A percentile compares a stretch with the other conserved stretches of the same genome.
Evolutionary conservation across 2,888 invertebrate species (phyloP).

Genomic region (Autographa gamma): DNA sequence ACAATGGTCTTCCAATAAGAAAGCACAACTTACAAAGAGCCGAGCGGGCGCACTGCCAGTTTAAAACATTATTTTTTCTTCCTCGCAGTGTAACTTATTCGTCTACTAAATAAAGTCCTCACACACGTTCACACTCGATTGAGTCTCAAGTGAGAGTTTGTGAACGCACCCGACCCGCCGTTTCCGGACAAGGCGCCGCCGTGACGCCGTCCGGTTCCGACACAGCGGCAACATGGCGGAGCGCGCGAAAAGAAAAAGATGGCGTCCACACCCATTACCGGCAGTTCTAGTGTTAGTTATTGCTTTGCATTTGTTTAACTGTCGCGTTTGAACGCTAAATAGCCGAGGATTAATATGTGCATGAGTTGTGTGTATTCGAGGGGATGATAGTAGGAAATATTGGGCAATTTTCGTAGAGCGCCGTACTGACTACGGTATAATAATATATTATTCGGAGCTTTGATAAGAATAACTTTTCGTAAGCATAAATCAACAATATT

Average conservation of each 20-base stretch:
- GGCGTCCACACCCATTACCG: conserved; percentile 73
- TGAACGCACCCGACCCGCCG: conserved; percentile 75
- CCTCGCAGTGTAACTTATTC: conserved; percentile 61
- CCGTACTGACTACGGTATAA: neutral
- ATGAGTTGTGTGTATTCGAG: conserved; percentile 25
- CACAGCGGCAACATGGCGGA: conserved; percentile 62
- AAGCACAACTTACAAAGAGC: conserved; percentile 38
- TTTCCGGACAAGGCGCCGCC: conserved; percentile 79
- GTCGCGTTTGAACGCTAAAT: conserved; percentile 62
- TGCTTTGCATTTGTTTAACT: conserved; percentile 66
- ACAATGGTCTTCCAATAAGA: conserved; percentile 50
- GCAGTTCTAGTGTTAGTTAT: conserved; percentile 71
- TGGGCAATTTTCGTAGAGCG: conserved; percentile 11
- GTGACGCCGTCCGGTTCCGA: conserved; percentile 81
- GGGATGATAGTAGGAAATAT: conserved; percentile 18
- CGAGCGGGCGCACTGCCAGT: conserved; percentile 56
- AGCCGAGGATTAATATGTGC: conserved; percentile 52
- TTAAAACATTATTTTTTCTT: conserved; percentile 54
- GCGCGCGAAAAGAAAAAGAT: conserved; percentile 72
- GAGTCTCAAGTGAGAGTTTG: conserved; percentile 77
- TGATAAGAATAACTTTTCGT: neutral
- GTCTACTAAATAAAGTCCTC: conserved; percentile 67
- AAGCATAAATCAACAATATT: neutral
- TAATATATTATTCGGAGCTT: too few relatives aligned
- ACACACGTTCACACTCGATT: conserved; percentile 73